Conservation (phyloP, 1,140 invertebrate genomes). For the Agrypnia vestita region DNA sequence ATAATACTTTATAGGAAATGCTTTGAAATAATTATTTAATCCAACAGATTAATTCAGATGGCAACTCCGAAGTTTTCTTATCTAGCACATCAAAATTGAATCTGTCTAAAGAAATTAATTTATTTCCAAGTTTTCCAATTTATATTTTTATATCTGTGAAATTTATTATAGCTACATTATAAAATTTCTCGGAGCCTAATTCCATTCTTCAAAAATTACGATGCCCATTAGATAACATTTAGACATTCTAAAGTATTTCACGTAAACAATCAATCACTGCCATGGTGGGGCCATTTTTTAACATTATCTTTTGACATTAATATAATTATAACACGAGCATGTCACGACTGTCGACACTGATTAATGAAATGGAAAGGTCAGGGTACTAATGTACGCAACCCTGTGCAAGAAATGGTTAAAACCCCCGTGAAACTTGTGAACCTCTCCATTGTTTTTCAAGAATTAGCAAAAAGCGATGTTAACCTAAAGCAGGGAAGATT, state of each 20-base stretch:
- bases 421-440: neutral
- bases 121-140: no score
- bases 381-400: neutral
- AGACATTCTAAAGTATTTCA: neutral
- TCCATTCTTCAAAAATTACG: no score
- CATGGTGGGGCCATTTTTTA: neutral
- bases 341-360: conserved; percentile 5
- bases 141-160: no score
- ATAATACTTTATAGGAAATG: no score
- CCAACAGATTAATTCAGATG: no score
- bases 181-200: no score
- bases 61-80: no score
- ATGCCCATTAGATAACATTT: conserved; percentile 15
- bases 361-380: conserved; percentile 10
- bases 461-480: neutral
- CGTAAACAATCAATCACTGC: conserved; percentile 10
- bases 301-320: conserved; percentile 10
- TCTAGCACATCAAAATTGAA: no score
- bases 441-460: conserved; percentile 13
- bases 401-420: neutral
- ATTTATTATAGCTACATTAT: no score
- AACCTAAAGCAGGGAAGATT: conserved; percentile 1
- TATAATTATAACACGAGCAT: neutral
- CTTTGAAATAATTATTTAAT: no score
- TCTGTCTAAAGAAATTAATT: no score